These are phyloP conservation scores for Dicaeum eximium DNA, from an alignment of 2,113 vertebrate genomes.

Conservation along the genomic window DNA sequence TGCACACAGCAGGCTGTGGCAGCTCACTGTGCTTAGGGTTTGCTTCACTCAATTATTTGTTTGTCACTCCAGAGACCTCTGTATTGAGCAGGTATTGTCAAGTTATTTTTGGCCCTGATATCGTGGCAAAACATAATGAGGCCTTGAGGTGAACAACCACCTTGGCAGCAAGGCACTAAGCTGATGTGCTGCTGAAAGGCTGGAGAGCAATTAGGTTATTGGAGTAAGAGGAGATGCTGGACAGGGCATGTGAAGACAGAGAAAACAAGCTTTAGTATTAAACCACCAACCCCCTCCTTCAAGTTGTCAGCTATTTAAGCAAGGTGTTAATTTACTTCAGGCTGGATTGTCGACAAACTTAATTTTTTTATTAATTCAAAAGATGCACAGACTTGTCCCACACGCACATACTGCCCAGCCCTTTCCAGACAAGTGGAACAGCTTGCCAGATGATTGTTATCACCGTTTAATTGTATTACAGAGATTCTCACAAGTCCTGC, in stretches of 20 bases:
- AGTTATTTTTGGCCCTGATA: constrained; percentile 69
- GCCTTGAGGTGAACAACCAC: constrained; percentile 71
- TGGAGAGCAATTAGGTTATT: constrained; percentile 59
- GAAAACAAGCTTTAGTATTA: constrained; percentile 49
- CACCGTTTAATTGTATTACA: constrained; percentile 1
- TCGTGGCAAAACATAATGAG: constrained; percentile 66
- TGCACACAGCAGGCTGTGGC: constrained; percentile 22
- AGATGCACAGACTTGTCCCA: constrained; percentile 24
- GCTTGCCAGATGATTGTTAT: constrained; percentile 39
- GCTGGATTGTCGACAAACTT: neutral
- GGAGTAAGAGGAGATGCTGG: constrained; percentile 49
- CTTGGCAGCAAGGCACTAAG: constrained; percentile 68
- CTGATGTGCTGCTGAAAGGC: constrained; percentile 56
- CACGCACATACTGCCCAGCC: neutral
- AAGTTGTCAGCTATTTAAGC: constrained; percentile 53
- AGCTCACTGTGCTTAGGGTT: constrained; percentile 60
- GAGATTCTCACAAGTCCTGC: neutral
- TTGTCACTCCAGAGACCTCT: constrained; percentile 73
- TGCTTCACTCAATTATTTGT: constrained; percentile 84
- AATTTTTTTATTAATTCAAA: constrained; percentile 4
- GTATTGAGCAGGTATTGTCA: constrained; percentile 68
- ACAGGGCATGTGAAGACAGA: constrained; percentile 55
- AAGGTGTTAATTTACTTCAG: constrained; percentile 33
- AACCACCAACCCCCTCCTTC: constrained; percentile 18
- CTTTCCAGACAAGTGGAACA: constrained; percentile 24